phyloP scores from a whole-genome alignment of 1,140 invertebrate species.

The Drosophila gunungcola region DNA sequence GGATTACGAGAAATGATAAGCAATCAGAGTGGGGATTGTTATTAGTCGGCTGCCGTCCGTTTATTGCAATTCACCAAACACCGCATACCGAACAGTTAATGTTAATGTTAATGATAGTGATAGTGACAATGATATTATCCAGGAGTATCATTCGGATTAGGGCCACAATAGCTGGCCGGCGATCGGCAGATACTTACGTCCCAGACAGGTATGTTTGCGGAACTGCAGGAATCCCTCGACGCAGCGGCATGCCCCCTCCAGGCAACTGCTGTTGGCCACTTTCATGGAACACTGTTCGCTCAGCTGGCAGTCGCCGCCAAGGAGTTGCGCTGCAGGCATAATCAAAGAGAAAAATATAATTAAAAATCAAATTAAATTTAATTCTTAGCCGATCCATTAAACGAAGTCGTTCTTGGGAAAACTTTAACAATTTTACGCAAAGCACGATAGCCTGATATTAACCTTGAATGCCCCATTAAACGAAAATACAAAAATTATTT shows the following conservation, averaged over 20 bases:
- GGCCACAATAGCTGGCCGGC: constrained; percentile 70
- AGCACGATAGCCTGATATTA: constrained; percentile 10
- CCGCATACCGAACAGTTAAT: constrained; percentile 55
- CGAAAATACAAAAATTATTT: not conserved
- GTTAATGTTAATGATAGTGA: constrained; percentile 33
- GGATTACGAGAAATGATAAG: constrained; percentile 38
- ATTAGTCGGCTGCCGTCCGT: constrained; percentile 56
- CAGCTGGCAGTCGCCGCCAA: constrained; percentile 90
- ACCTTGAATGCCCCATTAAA: not conserved
- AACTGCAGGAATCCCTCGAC: constrained; percentile 92
- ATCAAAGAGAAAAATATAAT: constrained; percentile 1
- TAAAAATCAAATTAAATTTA: constrained; percentile 9
- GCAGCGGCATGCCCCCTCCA: constrained; percentile 91
- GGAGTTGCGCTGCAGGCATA: constrained; percentile 87
- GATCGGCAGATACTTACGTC: constrained; percentile 89
- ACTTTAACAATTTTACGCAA: not conserved
- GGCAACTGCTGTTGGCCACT: constrained; percentile 91
- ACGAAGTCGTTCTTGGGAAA: constrained; percentile 6
- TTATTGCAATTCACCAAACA: constrained; percentile 76
- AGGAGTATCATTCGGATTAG: constrained; percentile 56
- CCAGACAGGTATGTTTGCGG: constrained; percentile 93
- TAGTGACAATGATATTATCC: constrained; percentile 7
- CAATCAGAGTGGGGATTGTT: constrained; percentile 50
- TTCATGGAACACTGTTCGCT: constrained; percentile 91
- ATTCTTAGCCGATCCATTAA: constrained; percentile 7